These are phyloP conservation scores for Platycheirus rosarum DNA, from an alignment of 2,888 invertebrate genomes.

Conservation along the genomic window DNA sequence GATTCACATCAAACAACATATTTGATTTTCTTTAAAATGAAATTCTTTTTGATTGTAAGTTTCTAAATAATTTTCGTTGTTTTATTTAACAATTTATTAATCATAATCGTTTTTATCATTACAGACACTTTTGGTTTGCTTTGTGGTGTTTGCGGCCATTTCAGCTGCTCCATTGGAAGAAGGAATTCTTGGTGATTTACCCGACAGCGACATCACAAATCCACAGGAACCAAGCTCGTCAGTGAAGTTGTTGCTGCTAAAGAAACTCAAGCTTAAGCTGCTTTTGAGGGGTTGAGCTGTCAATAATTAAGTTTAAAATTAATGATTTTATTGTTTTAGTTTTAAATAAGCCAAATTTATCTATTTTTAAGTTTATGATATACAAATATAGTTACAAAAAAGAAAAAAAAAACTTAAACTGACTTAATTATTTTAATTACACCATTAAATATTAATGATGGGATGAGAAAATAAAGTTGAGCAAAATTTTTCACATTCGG, in stretches of 20 bases:
- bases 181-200: conserved; percentile 21
- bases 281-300: not conserved
- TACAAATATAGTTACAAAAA: no score
- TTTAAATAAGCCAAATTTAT: no score
- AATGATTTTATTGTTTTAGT: no score
- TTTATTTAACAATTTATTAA: not conserved
- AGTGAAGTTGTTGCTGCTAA: conserved; percentile 8
- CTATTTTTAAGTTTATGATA: no score
- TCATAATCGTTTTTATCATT: not conserved
- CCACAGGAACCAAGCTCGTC: conserved; percentile 17
- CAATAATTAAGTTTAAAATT: no score
- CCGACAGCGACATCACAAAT: conserved; percentile 7
- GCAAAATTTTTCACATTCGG: no score
- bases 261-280: conserved; percentile 16
- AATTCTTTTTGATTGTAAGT: conserved; percentile 25
- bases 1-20: not conserved
- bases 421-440: no score
- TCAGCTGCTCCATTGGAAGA: conserved; percentile 20
- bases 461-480: no score
- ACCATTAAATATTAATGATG: no score
- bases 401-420: no score
- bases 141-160: not conserved
- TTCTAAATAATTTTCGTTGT: not conserved
- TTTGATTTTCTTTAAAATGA: not conserved
- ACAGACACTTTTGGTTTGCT: conserved; percentile 25